phyloP scores from a whole-genome alignment of 1,140 invertebrate genomes.

The Cydia splendana region DNA sequence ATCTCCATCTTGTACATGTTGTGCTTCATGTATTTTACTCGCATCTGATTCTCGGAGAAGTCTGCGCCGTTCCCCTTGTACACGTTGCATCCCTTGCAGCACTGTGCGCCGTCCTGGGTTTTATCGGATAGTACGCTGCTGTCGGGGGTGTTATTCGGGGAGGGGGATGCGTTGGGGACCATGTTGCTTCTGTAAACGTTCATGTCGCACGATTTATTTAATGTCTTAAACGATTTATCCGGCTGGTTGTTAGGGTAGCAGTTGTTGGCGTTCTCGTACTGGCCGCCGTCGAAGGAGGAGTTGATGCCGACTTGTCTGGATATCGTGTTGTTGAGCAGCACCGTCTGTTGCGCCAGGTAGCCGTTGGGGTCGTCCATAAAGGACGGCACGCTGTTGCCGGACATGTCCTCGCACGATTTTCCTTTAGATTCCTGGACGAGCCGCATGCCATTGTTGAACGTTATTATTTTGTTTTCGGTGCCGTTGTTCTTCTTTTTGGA shows the following conservation, averaged over 20 bases:
- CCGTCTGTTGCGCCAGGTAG: conserved; percentile 92
- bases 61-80: conserved; percentile 64
- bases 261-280: conserved; percentile 55
- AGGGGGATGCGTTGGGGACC: conserved; percentile 65
- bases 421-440: conserved; percentile 61
- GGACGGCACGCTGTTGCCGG: conserved; percentile 67
- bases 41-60: conserved; percentile 57
- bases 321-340: conserved; percentile 90
- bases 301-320: conserved; percentile 85
- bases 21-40: conserved; percentile 62
- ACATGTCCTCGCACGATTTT: conserved; percentile 56
- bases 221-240: conserved; percentile 52
- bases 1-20: conserved; percentile 61
- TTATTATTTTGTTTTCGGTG: conserved; percentile 62
- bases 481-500: conserved; percentile 81
- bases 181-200: conserved; percentile 62
- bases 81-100: conserved; percentile 70
- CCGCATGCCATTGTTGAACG: conserved; percentile 63
- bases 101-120: conserved; percentile 54
- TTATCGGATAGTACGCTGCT: conserved; percentile 80
- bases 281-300: conserved; percentile 57
- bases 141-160: conserved; percentile 77
- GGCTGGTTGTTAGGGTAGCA: conserved; percentile 49
- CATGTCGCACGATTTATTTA: conserved; percentile 51
- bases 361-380: conserved; percentile 95